Percentiles rank a stretch among this genome's conserved stretches.
Conservation (phyloP, 1,140 invertebrate species). For the Bathynomus jamesi region DNA sequence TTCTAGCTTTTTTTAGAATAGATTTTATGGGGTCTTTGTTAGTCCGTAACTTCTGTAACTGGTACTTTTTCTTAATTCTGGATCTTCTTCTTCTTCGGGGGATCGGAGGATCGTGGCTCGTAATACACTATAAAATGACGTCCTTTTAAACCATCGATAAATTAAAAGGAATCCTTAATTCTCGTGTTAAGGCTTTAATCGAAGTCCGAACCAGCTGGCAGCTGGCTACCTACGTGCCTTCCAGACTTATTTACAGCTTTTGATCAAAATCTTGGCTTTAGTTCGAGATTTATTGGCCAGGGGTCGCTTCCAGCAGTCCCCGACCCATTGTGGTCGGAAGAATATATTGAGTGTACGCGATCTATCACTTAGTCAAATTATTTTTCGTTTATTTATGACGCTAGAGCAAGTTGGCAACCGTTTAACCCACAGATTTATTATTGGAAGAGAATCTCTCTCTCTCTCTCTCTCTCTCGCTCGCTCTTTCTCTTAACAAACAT, state of each 20-base stretch:
- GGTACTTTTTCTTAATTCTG: too few species aligned
- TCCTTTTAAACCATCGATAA: neutral
- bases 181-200: neutral
- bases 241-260: neutral
- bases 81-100: neutral
- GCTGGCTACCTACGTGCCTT: neutral
- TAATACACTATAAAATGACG: neutral
- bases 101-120: neutral
- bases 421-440: too few species aligned
- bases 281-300: neutral
- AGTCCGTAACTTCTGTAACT: too few species aligned
- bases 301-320: neutral
- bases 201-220: neutral
- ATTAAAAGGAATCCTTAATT: neutral
- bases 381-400: neutral
- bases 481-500: too few species aligned
- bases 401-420: too few species aligned
- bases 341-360: neutral
- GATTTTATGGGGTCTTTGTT: too few species aligned
- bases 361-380: neutral
- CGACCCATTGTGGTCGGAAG: neutral
- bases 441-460: too few species aligned
- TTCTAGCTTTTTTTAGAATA: too few species aligned
- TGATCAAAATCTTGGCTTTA: conserved; percentile 1
- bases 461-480: too few species aligned